Base-by-base conservation (phyloP, 2,797 vertebrate species). In the Spheniscus humboldti region DNA sequence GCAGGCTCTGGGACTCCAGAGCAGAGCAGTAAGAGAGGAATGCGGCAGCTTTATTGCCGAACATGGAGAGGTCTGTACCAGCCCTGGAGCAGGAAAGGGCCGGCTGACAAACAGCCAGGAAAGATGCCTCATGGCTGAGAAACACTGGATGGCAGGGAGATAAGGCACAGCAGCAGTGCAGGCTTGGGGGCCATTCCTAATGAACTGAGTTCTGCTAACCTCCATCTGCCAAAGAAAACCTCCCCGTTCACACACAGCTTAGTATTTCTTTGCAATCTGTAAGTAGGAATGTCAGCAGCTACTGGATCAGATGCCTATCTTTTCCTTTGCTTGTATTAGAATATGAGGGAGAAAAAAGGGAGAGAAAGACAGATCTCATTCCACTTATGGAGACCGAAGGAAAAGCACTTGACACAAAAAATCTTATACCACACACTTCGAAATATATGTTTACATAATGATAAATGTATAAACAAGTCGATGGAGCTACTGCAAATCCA, bases 401-500 rank as follows among this genome's bases (percentile, higher is more conserved):
- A 90, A 90, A 94, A 94, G 43, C 1, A 4, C 89, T 93, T 94
- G 81, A 91, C 84, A 88, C 59, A 85, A 93, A 93, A 94, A 94
- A 76, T 78, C 89, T 94, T 86, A 87, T 37, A 55, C 53, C 47
- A 66, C 80, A 73, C 79, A 67, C 91, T 96, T 94, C 4, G 6
- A 88, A 96, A 88, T 90, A 56, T 28, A 59, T 96, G 75, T 96
- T 96, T 97, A 93, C 91, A 86, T 57, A 96, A 78, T 1, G 62
- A 91, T 96, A 96, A 96, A 95, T 76, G 69, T 94, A 88, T 96
- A 95, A 97, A 96, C 95, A 85, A 94, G 78, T 92, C 30, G 1
- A 93, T 95, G 81, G 87, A 96, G 91, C 89, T 97, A 94, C 89
- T 94, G 91, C 72, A 94, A 96, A 96, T 90, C 72, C 93, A 97